Percentiles rank a stretch among this genome's conserved stretches.
These are phyloP conservation scores for Leuctra nigra DNA, from an alignment of 2,888 invertebrate species.

Conservation along the genomic window DNA sequence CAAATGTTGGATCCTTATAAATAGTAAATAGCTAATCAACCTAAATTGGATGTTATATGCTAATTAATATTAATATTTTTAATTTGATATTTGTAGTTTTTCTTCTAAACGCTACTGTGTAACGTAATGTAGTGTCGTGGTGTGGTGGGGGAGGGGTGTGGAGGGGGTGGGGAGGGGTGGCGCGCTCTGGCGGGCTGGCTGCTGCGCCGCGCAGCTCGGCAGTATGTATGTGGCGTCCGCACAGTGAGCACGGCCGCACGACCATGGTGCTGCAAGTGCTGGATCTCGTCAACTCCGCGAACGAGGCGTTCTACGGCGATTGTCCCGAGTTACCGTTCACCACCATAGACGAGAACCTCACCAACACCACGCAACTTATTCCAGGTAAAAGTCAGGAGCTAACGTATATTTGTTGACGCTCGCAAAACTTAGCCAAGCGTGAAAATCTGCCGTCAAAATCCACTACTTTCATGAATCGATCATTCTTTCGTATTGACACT, in stretches of 20 bases:
- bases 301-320: slow-evolving; percentile 66
- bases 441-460: no score
- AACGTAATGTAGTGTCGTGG: no score
- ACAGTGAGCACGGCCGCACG: slow-evolving; percentile 38
- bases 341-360: slow-evolving; percentile 30
- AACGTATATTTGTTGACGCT: no score
- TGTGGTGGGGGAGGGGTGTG: background rate
- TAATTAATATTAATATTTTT: no score
- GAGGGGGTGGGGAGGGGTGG: slow-evolving; percentile 21
- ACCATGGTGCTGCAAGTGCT: slow-evolving; percentile 72
- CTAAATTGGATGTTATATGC: no score
- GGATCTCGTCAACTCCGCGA: slow-evolving; percentile 52
- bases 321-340: slow-evolving; percentile 41
- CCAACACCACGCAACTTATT: slow-evolving; percentile 39
- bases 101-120: no score
- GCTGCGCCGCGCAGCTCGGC: slow-evolving; percentile 30
- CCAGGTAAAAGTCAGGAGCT: slow-evolving; percentile 30
- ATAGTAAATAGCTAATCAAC: no score
- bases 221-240: slow-evolving; percentile 21
- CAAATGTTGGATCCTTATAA: no score
- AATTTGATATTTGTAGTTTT: no score
- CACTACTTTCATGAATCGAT: no score
- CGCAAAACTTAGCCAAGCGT: no score
- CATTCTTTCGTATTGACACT: no score
- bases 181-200: slow-evolving; percentile 1